Conservation (phyloP, 2,888 invertebrate species). For the Lasius fuliginosus region DNA sequence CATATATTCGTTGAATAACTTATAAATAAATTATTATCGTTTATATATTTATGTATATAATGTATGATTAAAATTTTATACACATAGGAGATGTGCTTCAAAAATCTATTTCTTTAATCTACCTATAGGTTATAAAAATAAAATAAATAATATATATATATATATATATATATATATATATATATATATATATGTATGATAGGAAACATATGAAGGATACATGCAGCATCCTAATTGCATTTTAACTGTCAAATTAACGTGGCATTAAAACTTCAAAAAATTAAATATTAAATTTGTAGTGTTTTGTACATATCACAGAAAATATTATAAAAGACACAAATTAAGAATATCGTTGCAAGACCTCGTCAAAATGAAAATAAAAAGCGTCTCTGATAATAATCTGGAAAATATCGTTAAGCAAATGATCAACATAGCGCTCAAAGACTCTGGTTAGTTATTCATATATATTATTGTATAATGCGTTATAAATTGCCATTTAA, state of each 20-base stretch:
- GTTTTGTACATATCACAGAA: not conserved
- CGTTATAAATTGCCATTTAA: not conserved
- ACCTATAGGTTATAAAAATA: not conserved
- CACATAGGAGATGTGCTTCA: not conserved
- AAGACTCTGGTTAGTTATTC: conserved; percentile 65
- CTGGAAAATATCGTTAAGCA: conserved; percentile 68
- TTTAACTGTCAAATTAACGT: conserved; percentile 15
- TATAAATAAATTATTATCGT: conserved; percentile 65
- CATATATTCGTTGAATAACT: conserved; percentile 71
- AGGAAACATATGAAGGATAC: not conserved
- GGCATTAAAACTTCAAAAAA: not conserved
- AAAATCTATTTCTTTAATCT: not conserved
- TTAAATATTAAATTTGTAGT: conserved; percentile 9
- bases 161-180: not conserved
- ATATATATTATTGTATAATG: not conserved
- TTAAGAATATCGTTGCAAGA: not conserved
- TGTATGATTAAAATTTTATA: conserved; percentile 14
- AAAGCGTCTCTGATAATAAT: conserved; percentile 74
- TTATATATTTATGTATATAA: conserved; percentile 35
- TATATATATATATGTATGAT: not conserved
- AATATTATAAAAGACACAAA: not conserved
- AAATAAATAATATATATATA: not conserved
- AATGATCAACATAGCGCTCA: conserved; percentile 67
- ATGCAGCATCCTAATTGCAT: not conserved
- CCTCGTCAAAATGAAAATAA: conserved; percentile 42